These are phyloP conservation scores for Hydropsyche tenuis DNA, from an alignment of 1,140 invertebrate genomes.

Conservation along the genomic window DNA sequence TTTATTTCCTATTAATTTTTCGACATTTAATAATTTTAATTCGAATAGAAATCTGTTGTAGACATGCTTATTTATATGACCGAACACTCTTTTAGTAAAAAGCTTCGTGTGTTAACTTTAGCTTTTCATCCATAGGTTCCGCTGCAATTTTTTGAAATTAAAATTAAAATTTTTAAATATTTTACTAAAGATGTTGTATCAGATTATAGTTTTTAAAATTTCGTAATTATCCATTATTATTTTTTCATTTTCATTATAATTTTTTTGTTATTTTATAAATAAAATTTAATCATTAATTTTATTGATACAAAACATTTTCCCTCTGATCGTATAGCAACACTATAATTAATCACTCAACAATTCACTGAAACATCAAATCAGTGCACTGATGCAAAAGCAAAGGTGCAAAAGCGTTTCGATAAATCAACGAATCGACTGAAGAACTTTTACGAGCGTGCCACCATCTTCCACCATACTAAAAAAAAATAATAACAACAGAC, in stretches of 20 bases:
- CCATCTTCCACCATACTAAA: background rate
- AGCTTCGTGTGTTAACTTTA: background rate
- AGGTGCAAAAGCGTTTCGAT: background rate
- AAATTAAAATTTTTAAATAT: background rate
- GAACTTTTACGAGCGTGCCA: background rate
- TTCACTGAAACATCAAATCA: no score
- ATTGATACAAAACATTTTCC: no score
- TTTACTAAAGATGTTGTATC: no score
- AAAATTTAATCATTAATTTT: no score
- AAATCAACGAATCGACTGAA: background rate
- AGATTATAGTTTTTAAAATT: no score
- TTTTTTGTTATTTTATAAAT: no score
- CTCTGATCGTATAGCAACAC: background rate
- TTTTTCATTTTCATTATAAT: no score
- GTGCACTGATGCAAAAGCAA: background rate
- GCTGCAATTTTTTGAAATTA: background rate
- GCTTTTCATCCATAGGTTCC: conserved; percentile 10
- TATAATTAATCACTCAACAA: background rate
- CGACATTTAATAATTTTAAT: no score
- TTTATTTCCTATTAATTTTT: background rate
- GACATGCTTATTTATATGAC: background rate
- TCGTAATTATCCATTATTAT: background rate
- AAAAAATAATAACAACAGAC: background rate
- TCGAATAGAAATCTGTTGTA: conserved; percentile 6
- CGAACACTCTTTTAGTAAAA: conserved; percentile 12